phyloP scores from a whole-genome alignment of 2,888 invertebrate species.

The Euphydryas editha region DNA sequence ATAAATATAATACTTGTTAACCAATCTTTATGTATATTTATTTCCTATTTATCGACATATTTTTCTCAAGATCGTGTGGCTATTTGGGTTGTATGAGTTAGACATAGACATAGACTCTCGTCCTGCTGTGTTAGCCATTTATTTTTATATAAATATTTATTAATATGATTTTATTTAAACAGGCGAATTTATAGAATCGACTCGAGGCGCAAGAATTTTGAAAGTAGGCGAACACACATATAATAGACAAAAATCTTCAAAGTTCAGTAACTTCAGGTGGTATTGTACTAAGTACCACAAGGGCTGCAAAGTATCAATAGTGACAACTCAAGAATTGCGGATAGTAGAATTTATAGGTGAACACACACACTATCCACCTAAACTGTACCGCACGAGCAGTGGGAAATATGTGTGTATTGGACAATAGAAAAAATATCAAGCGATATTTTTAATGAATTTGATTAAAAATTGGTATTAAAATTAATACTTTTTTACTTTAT shows the following conservation, averaged over 20 bases:
- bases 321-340: conserved; percentile 35
- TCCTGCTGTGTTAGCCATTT: no score
- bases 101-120: no score
- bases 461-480: background rate
- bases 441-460: background rate
- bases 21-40: no score
- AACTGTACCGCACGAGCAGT: conserved; percentile 4
- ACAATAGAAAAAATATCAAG: background rate
- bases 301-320: conserved; percentile 44
- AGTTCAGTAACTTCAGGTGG: conserved; percentile 41
- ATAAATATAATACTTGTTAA: no score
- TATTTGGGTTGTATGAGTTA: no score
- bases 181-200: conserved; percentile 37
- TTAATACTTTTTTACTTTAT: no score
- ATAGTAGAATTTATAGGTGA: conserved; percentile 31
- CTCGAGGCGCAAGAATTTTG: conserved; percentile 24
- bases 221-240: conserved; percentile 31
- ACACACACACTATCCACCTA: conserved; percentile 41
- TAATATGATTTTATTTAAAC: background rate
- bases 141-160: no score
- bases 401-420: conserved; percentile 28
- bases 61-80: no score
- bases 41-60: background rate
- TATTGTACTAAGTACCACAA: conserved; percentile 49
- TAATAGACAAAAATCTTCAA: conserved; percentile 32